Evolutionary conservation across 2,888 invertebrate genomes (phyloP), one percentile per base, ranked within the genome.

Genomic region (Leptinotarsa haldemani): DNA sequence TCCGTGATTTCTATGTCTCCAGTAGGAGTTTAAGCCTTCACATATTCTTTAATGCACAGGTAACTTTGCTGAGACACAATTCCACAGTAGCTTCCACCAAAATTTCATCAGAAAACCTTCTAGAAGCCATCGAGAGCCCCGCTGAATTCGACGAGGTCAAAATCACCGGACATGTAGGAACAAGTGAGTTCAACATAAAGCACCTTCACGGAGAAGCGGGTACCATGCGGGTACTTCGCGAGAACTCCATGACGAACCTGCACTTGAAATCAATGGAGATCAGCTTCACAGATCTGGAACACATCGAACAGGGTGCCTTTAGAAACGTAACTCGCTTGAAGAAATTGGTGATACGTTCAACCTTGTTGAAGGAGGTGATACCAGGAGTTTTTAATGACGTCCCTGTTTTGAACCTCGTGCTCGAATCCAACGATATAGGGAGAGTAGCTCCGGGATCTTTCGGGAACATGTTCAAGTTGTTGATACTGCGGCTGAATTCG

Each of bases 241-340:
- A 63, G 30, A 56, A 25, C n/a, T 69, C 74, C 50, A 66, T 74
- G 22, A 65, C 25, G 20, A 15, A 63, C 22, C 12, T 74, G 9
- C 63, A 65, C 18, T 50, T 68, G 20, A 61, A 22, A 2, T 65
- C 65, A 12, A 46, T 74, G 15, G 63, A 40, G n/a, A 74, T 74
- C 13, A n/a, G 40, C 13, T 63, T 47, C 47, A 68, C 74, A 12
- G 22, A 74, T 70, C 61, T 74, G 50, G 18, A 53, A 22, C 69
- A 69, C 12, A 30, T 74, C n/a, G 65, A 74, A 12, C 63, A 40
- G 4, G 74, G 69, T 16, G 69, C 71, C 20, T 71, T 74, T 48
- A 64, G 52, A 12, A 61, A 69, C 20, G 9, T 71, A 4, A 65
- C 20, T 13, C 71, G 40, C 65, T 20, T 74, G 7, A 71, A 74